Evolutionary conservation across 2,888 invertebrate genomes (phyloP), one percentile per base, ranked within the genome.

Genomic region (Polydrusus pterygomalis): DNA sequence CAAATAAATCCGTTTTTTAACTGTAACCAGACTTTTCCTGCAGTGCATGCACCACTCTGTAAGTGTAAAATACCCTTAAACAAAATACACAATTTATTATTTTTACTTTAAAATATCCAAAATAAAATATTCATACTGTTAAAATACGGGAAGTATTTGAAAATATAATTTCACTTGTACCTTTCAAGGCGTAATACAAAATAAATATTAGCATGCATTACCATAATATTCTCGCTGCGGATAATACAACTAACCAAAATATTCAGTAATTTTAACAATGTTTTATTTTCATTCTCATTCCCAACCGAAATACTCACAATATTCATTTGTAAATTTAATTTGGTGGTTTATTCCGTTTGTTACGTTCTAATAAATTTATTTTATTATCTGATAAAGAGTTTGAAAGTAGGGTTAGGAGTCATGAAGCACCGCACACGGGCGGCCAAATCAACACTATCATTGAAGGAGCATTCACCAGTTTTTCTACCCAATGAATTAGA

Each of bases 131-230:
- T 60, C 38, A 60, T 60, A 60, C 5, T 60, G 58, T 60, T 38
- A 15, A 60, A 60, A 60, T 38, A 18, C 38, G 18, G 18, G 18
- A 38, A 60, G 58, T 45, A 45, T 47, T 25, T 63, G 49, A 49
- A 65, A 25, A 65, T 51, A 38, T 17, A 65, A 51, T 47, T 65
- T 18, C 10, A 25, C 30, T 65, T 47, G 64, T 65, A 65, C 49
- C 25, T 38, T 47, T 38, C n/a, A 49, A 65, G 15, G 34, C 34
- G 65, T 34, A 65, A 49, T 38, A 65, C 18, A 18, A 49, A 49
- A 38, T 65, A 65, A 65, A 65, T 30, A 65, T 65, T 65, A 34
- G 34, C 65, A 65, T 65, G 49, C 3, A 65, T 65, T 65, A 51
- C 49, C 65, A 65, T 65, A 65, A 60, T 60, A 40, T 17, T 38